Base-by-base conservation (phyloP, 1,140 invertebrate genomes). In the Drosophila pseudoananassae region DNA sequence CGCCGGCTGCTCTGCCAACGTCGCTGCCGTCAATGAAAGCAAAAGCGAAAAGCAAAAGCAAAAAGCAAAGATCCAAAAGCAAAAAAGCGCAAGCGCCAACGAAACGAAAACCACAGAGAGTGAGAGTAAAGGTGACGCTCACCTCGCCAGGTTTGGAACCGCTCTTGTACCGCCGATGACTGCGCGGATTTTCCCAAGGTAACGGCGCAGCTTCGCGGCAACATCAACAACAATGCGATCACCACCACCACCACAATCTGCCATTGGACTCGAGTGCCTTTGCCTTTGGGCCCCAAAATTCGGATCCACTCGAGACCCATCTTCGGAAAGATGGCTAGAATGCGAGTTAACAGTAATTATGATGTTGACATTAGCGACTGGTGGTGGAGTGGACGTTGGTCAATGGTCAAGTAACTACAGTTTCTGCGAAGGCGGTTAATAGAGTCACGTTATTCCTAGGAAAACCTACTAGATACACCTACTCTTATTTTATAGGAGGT, bases 101-200 rank as follows among this genome's bases (percentile, higher is more conserved):
- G 43, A 66, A 66, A 46, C 55, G 51, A 77, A 77, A 75, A 69
- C 63, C 73, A 38, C 72, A 81, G 83, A 87, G 78, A 88, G 83
- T 83, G 83, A 79, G 84, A 88, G 78, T 83, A 52, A 58, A 70
- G 40, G 65, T 31, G 36, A 43, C 36, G 49, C 33, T 55, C 47
- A 40, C 20, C 33, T 7, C 7, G 12, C 51, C 43, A 43, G 15
- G 14, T 43, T 10, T 77, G 57, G 54, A 51, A 31, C 12, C 31
- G 55, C 55, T 72, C 66, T 85, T 63, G 78, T 59, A 63, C 59
- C 50, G 54, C 49, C 72, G 78, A 79, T 83, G 83, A 88, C 83
- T 83, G 75, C 76, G 80, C 83, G 83, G 83, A 88, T 88, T 88
- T 88, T 88, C 83, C 83, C 83, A 88, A 88, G 83, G 83, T 88